phyloP scores from a whole-genome alignment of 2,113 vertebrate species.

The Laticauda colubrina region DNA sequence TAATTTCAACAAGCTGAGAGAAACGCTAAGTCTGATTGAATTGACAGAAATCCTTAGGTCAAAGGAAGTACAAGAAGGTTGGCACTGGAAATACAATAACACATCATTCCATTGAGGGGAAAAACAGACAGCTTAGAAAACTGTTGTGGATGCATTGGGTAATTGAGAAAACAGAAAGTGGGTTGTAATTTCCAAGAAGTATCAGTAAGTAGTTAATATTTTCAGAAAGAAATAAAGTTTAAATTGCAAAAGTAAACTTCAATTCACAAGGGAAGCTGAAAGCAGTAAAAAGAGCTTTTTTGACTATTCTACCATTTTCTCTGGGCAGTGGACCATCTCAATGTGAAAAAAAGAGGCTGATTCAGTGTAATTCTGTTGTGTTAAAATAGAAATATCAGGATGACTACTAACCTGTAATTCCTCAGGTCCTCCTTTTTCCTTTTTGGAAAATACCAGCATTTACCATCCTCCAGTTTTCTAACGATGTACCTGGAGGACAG shows the following conservation, averaged over 20 bases:
- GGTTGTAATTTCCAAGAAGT: not conserved
- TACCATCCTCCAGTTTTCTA: no score
- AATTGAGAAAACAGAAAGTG: not conserved
- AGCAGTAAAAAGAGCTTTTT: not conserved
- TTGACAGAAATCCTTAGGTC: not conserved
- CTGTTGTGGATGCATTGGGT: not conserved
- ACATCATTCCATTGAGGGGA: not conserved
- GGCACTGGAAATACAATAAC: not conserved
- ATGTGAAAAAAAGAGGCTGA: not conserved
- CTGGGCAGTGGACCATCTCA: not conserved
- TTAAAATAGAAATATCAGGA: not conserved
- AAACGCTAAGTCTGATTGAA: not conserved
- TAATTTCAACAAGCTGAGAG: not conserved
- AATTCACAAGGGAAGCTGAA: not conserved
- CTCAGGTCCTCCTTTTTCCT: no score
- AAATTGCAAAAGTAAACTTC: not conserved
- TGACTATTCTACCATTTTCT: not conserved
- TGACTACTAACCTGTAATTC: no score
- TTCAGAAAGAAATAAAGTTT: not conserved
- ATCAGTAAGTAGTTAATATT: not conserved
- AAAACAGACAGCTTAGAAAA: not conserved
- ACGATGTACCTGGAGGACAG: not conserved
- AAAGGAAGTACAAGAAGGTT: not conserved
- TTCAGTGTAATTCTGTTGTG: not conserved
- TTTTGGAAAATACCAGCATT: no score